Conservation (phyloP, 2,113 vertebrate genomes). For the Salvelinus fontinalis region DNA sequence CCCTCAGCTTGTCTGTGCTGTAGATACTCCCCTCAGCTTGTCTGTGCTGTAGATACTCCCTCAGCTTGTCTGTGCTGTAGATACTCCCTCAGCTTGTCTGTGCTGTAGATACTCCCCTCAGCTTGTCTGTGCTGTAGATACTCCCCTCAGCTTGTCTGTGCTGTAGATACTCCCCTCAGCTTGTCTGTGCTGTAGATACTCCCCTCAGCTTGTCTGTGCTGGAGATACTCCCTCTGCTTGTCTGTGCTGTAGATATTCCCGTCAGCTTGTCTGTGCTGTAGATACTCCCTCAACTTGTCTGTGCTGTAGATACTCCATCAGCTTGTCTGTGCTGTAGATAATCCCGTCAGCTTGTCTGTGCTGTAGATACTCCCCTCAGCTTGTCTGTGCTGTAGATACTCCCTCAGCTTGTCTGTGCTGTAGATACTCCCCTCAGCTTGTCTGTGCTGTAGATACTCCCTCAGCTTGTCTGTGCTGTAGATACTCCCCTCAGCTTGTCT, state of each 20-base stretch:
- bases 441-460: slow-evolving; percentile 36
- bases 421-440: slow-evolving; percentile 17
- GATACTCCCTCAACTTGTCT: too few species aligned
- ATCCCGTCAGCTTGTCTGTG: slow-evolving; percentile 40
- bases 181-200: slow-evolving; percentile 5
- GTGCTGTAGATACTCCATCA: too few species aligned
- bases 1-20: slow-evolving; percentile 27
- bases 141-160: too few species aligned
- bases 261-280: too few species aligned
- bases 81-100: too few species aligned
- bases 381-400: slow-evolving; percentile 6
- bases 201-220: slow-evolving; percentile 29
- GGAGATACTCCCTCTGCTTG: slow-evolving; percentile 17
- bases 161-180: too few species aligned
- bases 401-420: slow-evolving; percentile 28
- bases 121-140: slow-evolving; percentile 1
- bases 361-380: too few species aligned
- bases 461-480: too few species aligned
- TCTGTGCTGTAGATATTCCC: slow-evolving; percentile 36
- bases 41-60: slow-evolving; percentile 36
- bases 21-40: slow-evolving; percentile 15
- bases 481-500: too few species aligned
- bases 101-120: slow-evolving; percentile 35
- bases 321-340: neutral
- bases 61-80: too few species aligned